A percentile compares a stretch with the other conserved stretches of the same genome.
These are phyloP conservation scores for Delichon dasypus DNA, from an alignment of 2,797 vertebrate genomes.

Conservation along the genomic window DNA sequence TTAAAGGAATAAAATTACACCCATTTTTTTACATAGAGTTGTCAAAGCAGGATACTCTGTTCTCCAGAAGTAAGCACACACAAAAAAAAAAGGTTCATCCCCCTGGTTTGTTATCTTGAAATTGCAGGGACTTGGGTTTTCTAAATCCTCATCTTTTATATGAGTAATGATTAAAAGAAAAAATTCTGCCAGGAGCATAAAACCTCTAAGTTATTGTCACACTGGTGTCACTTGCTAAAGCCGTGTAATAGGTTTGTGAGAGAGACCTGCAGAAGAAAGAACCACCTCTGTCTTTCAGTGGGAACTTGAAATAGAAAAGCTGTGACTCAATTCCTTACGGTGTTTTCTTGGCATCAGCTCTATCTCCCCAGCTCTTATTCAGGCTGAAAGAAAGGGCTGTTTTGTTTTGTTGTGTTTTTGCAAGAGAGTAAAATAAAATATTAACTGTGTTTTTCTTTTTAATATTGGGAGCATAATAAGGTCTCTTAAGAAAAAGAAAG, in stretches of 20 bases:
- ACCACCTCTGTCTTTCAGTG: neutral
- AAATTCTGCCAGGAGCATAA: neutral
- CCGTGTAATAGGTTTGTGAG: neutral
- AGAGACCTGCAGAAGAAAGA: slow-evolving; percentile 25
- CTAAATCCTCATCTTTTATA: neutral
- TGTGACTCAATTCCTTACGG: neutral
- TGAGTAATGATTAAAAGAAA: slow-evolving; percentile 31
- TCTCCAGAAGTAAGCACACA: slow-evolving; percentile 19
- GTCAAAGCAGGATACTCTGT: neutral
- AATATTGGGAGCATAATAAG: slow-evolving; percentile 45
- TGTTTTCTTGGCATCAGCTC: neutral
- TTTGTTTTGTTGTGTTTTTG: slow-evolving; percentile 46
- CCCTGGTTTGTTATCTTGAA: slow-evolving; percentile 23
- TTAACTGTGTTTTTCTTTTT: slow-evolving; percentile 45
- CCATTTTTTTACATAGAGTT: slow-evolving; percentile 49
- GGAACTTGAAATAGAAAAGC: neutral
- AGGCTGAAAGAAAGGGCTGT: neutral
- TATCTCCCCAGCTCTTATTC: slow-evolving; percentile 6
- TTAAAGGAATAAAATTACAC: slow-evolving; percentile 54
- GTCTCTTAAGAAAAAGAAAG: slow-evolving; percentile 39
- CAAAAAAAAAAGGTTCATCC: neutral
- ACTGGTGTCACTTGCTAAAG: neutral
- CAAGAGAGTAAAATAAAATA: slow-evolving; percentile 44
- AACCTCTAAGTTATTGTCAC: neutral
- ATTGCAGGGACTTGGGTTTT: neutral